Evolutionary conservation across 2,888 invertebrate genomes (phyloP), one percentile per base, ranked within the genome.

Genomic region (Cosmorhoe ocellata): DNA sequence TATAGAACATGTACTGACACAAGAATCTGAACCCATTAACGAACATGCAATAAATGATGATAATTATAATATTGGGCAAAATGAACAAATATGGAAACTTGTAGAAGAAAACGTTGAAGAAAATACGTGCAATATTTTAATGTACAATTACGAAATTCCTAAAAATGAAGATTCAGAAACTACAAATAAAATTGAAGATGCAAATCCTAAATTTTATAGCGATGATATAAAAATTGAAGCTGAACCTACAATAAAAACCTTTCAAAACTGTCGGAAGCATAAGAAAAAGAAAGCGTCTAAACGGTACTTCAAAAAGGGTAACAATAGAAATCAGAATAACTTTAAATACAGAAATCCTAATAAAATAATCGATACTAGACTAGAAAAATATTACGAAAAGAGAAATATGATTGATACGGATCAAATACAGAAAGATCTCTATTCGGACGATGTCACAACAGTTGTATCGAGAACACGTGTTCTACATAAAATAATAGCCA

Each of bases 401-500:
- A 60, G 51, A 11, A 66, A 59, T 14, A 50, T 51, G 0, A 38
- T 52, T 2, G 61, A 52, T 34, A 31, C 61, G 24, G 56, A 62
- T 34, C 49, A 67, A 51, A 58, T 73, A 32, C 56, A 59, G n/a
- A 64, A 66, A 43, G 54, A 66, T 30, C 56, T 71, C 3, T 60
- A 49, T 39, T 58, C 61, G 3, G 57, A 74, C 39, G 61, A 63
- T 22, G 47, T 73, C 37, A 71, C 74, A 13, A 66, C 63, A 41
- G 52, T 71, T 6, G 56, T 79, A 26, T 72, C 76, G 1, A 66
- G 64, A 32, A 63, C 69, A 14, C 56, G 63, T 28, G 54, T 76
- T 9, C 51, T 80, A 27, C 78, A 72, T 69, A 79, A 74, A 59
- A 64, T 63, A 9, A 55, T 61, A 18, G 72, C 74, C 10, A 78